A percentile compares a stretch with the other conserved stretches of the same genome.
phyloP scores from a whole-genome alignment of 2,113 vertebrate genomes.

The Anoplopoma fimbria region DNA sequence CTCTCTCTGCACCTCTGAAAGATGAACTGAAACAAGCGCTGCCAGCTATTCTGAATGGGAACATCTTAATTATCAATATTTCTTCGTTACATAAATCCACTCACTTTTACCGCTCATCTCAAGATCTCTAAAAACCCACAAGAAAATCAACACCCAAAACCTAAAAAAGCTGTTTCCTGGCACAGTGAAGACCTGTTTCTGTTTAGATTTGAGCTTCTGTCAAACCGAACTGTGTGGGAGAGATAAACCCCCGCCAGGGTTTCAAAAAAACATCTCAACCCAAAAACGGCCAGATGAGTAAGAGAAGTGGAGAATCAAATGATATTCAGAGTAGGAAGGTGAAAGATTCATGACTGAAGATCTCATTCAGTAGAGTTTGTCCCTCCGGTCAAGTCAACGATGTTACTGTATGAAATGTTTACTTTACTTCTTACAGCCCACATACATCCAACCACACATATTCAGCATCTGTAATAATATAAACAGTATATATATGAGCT shows the following conservation, averaged over 20 bases:
- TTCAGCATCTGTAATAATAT: not conserved
- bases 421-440: not conserved
- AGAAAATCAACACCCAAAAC: not conserved
- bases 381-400: not conserved
- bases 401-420: not conserved
- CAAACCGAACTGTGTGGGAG: constrained; percentile 33
- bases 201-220: constrained; percentile 10
- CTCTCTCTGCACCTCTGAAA: not conserved
- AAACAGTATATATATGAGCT: too few species aligned
- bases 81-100: not conserved
- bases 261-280: not conserved
- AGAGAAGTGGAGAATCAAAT: not conserved
- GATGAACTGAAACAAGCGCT: not conserved
- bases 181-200: not conserved
- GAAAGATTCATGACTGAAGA: not conserved
- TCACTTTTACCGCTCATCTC: not conserved
- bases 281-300: constrained; percentile 6
- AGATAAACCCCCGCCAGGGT: constrained; percentile 3
- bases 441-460: not conserved
- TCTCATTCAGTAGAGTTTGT: constrained; percentile 1
- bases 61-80: constrained; percentile 2
- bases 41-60: not conserved
- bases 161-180: not conserved
- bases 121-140: not conserved
- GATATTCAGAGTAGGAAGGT: not conserved